Evolutionary conservation across 2,888 invertebrate species (phyloP), one percentile per base, ranked within the genome.

Genomic region (Arrhopalites spinosus): DNA sequence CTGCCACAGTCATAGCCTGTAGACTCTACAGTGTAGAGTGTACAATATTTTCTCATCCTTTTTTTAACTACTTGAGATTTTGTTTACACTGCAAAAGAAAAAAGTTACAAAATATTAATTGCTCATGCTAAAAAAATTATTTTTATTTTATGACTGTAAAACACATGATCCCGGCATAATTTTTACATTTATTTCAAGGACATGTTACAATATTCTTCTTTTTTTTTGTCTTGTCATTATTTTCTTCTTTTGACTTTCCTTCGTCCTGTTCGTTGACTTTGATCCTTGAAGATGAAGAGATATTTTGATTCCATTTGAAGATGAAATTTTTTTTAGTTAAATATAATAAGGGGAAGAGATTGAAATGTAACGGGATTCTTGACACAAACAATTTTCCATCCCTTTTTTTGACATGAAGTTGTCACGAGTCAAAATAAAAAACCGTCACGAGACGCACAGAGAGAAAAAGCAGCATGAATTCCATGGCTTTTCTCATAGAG

Each of bases 321-420:
- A 23, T 53, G n/a, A 20, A 15, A 3, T 50, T 50, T 50, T 5
- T 5, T 53, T 53, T 53, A 7, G n/a, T 53, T 20, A 36, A 36
- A 36, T 7, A 36, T 7, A 36, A 15, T 50, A n/a, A 20, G 50
- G 15, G 59, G 25, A n/a, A n/a, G n/a, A n/a, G n/a, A n/a, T n/a
- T n/a, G n/a, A 8, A 27, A 13, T 59, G 59, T 59, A 59, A 59
- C 59, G 13, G 59, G 59, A 59, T 59, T 59, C 59, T 59, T 59
- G 70, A 53, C 73, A 64, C 73, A 64, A 27, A 64, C n/a, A n/a
- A 64, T 73, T 73, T 73, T 73, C 73, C 64, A 64, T 73, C 47
- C 63, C 73, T 76, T 76, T 76, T 73, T 73, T 61, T 73, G 73
- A 76, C 69, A 76, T 76, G 73, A 66, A 73, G 73, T 72, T 67